Percentiles rank a stretch among this genome's conserved stretches.
Conservation (phyloP, 2,113 vertebrate genomes). For the Isichthys henryi region DNA sequence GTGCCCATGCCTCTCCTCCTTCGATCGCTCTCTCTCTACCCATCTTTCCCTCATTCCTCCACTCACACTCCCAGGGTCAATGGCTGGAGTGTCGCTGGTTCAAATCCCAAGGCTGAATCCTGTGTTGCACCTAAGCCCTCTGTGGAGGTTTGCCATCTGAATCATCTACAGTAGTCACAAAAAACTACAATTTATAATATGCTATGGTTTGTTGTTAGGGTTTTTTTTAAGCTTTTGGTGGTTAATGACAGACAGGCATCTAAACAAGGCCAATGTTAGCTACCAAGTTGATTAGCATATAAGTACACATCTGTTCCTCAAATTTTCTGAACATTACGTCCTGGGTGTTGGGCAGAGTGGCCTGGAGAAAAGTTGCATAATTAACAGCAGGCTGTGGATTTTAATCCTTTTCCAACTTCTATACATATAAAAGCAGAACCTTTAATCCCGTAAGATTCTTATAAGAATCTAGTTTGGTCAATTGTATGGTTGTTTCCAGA, state of each 20-base stretch:
- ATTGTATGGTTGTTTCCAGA: background rate
- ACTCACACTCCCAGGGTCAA: background rate
- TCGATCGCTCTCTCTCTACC: background rate
- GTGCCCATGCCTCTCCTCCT: background rate
- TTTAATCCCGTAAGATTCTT: background rate
- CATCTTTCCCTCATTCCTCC: conserved; percentile 27
- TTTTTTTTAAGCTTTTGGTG: background rate
- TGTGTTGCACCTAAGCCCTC: background rate
- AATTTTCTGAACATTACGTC: background rate
- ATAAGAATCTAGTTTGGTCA: background rate
- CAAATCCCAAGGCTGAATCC: background rate
- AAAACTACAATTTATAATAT: background rate
- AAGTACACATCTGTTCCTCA: background rate
- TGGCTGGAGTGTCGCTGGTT: conserved; percentile 13
- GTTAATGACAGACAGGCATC: background rate
- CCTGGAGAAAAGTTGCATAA: background rate
- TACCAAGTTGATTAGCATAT: background rate
- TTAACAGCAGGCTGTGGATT: background rate
- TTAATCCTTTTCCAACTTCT: background rate
- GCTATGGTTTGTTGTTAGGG: background rate
- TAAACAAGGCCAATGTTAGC: conserved; percentile 5
- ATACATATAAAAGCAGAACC: background rate
- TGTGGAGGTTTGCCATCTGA: background rate
- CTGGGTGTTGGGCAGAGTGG: background rate
- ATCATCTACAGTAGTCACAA: background rate